Evolutionary conservation across 2,888 invertebrate species (phyloP).

Genomic region (Conus canariensis): DNA sequence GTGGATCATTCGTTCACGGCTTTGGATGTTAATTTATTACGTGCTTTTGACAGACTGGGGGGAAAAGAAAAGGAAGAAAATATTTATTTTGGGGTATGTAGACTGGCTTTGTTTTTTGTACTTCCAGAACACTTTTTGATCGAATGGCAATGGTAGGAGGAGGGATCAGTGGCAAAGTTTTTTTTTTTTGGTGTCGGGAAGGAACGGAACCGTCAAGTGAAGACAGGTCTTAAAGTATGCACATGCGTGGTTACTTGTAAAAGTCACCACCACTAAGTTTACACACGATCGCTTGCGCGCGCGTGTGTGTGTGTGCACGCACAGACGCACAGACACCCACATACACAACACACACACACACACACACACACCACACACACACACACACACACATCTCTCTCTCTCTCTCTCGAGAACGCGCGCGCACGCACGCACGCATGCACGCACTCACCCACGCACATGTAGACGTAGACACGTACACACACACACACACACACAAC

Average conservation of each 20-base stretch:
- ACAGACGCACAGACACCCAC: too few species aligned
- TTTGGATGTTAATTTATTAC: neutral
- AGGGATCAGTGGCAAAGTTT: too few species aligned
- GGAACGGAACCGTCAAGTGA: neutral
- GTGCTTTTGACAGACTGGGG: neutral
- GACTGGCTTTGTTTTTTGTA: too few species aligned
- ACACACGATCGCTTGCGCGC: too few species aligned
- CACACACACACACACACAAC: neutral
- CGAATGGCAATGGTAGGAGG: neutral
- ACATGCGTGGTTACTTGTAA: too few species aligned
- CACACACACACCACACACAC: neutral
- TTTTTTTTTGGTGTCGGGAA: neutral
- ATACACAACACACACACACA: neutral
- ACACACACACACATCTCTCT: neutral
- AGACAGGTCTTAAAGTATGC: neutral
- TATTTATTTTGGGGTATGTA: too few species aligned
- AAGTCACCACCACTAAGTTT: too few species aligned
- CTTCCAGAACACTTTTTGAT: neutral
- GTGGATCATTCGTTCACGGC: too few species aligned
- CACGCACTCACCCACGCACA: neutral
- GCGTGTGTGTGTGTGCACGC: neutral
- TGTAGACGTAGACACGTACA: neutral
- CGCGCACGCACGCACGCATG: conserved; percentile 28
- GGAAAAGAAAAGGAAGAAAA: too few species aligned
- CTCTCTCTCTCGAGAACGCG: too few species aligned